Evolutionary conservation across 2,113 vertebrate genomes (phyloP).

Genomic region (Cheirogaleus medius): DNA sequence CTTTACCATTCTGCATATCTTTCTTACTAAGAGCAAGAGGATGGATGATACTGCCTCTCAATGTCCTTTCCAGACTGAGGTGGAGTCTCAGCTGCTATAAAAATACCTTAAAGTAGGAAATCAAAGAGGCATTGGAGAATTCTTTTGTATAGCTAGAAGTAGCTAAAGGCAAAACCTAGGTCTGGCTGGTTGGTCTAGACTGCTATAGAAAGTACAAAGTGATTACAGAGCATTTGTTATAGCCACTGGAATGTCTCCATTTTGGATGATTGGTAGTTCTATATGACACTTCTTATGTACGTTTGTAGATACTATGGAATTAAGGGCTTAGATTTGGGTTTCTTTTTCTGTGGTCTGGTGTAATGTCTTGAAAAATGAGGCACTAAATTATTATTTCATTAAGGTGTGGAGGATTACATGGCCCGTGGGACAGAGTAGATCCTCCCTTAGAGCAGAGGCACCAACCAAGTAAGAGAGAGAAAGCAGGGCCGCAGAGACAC

Average conservation of each 20-base stretch:
- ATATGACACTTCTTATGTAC: not conserved
- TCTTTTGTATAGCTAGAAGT: not conserved
- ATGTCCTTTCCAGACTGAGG: not conserved
- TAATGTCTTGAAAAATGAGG: not conserved
- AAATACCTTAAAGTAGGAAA: not conserved
- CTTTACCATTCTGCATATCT: not conserved
- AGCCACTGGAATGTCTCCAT: not conserved
- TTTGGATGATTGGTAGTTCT: not conserved
- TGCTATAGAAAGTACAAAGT: not conserved
- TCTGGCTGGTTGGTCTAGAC: not conserved
- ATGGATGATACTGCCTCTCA: not conserved
- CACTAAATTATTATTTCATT: conserved; percentile 20
- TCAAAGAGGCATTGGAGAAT: not conserved
- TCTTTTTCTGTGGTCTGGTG: not conserved
- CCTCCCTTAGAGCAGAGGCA: not conserved
- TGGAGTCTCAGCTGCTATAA: not conserved
- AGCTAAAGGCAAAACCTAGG: not conserved
- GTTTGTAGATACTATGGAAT: not conserved
- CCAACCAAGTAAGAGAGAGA: not conserved
- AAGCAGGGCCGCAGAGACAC: not conserved
- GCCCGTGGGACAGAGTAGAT: not conserved
- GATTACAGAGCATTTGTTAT: not conserved
- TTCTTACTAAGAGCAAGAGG: not conserved
- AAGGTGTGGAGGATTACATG: not conserved
- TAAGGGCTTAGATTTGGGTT: not conserved